Conservation (phyloP, 2,797 vertebrate species). For the Helarctos malayanus region DNA sequence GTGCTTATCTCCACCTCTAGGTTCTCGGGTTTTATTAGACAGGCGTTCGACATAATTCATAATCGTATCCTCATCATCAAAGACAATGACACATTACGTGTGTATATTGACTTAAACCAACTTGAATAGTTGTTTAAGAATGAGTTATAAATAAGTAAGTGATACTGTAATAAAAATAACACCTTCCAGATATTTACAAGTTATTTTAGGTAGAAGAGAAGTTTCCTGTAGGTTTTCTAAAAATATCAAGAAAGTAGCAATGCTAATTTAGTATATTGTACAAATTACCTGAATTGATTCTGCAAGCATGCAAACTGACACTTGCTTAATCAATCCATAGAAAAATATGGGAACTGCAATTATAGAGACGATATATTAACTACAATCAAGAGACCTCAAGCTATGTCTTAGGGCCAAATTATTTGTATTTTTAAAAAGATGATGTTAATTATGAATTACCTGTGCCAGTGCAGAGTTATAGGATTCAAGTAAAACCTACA, state of each 20-base stretch:
- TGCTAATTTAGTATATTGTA: neutral
- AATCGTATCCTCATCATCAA: neutral
- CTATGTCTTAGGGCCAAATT: neutral
- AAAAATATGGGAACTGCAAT: neutral
- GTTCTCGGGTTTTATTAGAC: neutral
- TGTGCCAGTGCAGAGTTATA: neutral
- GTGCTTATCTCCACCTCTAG: neutral
- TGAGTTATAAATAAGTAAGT: conserved; percentile 12
- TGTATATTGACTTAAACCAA: neutral
- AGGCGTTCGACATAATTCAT: neutral
- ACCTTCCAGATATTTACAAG: conserved; percentile 56
- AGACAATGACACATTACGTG: neutral
- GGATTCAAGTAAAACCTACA: neutral
- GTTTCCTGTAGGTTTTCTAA: neutral
- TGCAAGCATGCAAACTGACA: neutral
- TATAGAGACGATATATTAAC: neutral
- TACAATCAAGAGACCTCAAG: neutral
- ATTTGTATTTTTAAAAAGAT: neutral
- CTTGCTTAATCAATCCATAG: neutral
- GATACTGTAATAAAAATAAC: conserved; percentile 13
- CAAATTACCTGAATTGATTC: conserved; percentile 19
- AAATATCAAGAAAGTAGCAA: neutral
- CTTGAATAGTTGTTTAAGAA: neutral
- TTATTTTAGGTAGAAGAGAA: conserved; percentile 32
- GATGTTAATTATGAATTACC: neutral